These are phyloP conservation scores for Smittia aterrima DNA, from an alignment of 2,888 invertebrate species.

Conservation along the genomic window DNA sequence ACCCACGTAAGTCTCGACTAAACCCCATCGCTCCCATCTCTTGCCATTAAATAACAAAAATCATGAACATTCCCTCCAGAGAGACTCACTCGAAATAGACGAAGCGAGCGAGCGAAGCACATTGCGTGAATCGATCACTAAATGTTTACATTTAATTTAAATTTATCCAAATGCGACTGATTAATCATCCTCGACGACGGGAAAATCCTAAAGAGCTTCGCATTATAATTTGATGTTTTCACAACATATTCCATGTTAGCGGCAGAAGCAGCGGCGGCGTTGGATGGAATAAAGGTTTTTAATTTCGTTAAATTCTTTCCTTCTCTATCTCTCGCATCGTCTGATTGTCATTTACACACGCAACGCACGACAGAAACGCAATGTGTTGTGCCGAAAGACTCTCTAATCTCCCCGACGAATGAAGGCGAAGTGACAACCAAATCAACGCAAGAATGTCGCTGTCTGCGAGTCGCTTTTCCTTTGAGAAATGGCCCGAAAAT, in stretches of 20 bases:
- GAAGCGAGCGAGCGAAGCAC: too few species aligned
- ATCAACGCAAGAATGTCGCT: conserved; percentile 25
- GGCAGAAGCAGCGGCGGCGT: not conserved
- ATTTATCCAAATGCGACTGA: conserved; percentile 19
- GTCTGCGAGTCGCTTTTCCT: conserved; percentile 5
- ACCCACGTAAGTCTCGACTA: too few species aligned
- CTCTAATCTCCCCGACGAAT: conserved; percentile 25
- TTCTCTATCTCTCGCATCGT: not conserved
- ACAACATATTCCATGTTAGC: too few species aligned
- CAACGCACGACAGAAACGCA: conserved; percentile 23
- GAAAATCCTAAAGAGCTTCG: not conserved
- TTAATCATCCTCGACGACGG: conserved; percentile 4
- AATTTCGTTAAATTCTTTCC: not conserved
- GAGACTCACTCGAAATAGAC: too few species aligned
- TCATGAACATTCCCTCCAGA: too few species aligned
- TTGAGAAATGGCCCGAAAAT: conserved; percentile 12
- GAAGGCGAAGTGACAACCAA: conserved; percentile 34
- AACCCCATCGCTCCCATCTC: too few species aligned
- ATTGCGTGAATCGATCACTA: not conserved
- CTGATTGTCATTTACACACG: conserved; percentile 23
- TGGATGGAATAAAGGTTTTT: not conserved
- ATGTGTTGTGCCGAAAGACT: conserved; percentile 30
- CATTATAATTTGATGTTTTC: not conserved
- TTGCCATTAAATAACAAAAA: too few species aligned
- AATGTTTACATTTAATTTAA: conserved; percentile 23